Base-by-base conservation (phyloP, 2,113 vertebrate genomes). In the Aspiorhynchus laticeps region DNA sequence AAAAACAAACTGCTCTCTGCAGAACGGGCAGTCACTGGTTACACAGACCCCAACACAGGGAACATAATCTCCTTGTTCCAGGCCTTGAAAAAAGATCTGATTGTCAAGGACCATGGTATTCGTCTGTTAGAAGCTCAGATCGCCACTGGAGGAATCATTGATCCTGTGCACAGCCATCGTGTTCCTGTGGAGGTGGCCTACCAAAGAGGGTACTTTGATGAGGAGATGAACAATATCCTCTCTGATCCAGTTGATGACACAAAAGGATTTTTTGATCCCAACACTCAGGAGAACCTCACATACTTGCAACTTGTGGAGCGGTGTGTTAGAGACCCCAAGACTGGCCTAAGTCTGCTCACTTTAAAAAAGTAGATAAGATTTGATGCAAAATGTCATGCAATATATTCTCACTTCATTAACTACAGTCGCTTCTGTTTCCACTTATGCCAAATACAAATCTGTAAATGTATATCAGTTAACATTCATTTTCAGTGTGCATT, bases 111-210 rank as follows among this genome's bases (percentile, higher is more conserved):
- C n/a, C n/a, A n/a, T n/a, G n/a, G n/a, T n/a, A n/a, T n/a, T n/a
- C n/a, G n/a, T n/a, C n/a, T n/a, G n/a, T n/a, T n/a, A n/a, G n/a
- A n/a, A n/a, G n/a, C n/a, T n/a, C n/a, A n/a, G n/a, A n/a, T n/a
- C n/a, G n/a, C n/a, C n/a, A n/a, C n/a, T n/a, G n/a, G n/a, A n/a
- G n/a, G n/a, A n/a, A n/a, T n/a, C n/a, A n/a, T n/a, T n/a, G n/a
- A n/a, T n/a, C n/a, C n/a, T 0, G 51, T 94, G 0, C 0, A 94
- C 88, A 95, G 94, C 89, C 95, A 94, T 87, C 93, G 95, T 53
- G 85, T 95, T 43, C 95, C 95, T 0, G 95, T 96, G 24, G 95
- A 95, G 10, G 95, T 94, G 85, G 95, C 95, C 77, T 96, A 96
- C 89, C 84, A 85, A 38, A 92, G 92, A 0, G 95, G 95, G 28